Conservation (phyloP, 2,888 invertebrate species). For the Branchellion lobata region DNA sequence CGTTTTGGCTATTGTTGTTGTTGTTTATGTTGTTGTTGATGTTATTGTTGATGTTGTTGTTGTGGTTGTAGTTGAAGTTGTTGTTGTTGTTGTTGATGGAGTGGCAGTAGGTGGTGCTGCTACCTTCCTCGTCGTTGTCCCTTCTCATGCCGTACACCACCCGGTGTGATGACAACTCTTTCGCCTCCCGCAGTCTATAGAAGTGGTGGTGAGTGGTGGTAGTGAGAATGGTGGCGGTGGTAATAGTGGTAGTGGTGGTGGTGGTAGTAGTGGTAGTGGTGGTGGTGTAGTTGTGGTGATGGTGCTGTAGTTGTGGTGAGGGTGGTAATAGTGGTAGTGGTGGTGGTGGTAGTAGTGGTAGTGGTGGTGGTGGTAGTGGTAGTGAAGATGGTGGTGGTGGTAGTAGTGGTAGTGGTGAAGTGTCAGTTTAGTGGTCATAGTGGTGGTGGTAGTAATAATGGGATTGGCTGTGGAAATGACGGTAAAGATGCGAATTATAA, state of each 20-base stretch:
- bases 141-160: constrained; percentile 23
- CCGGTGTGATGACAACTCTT: constrained; percentile 33
- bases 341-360: too few species aligned
- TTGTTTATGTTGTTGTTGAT: neutral
- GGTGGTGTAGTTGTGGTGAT: too few species aligned
- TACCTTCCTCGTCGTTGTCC: constrained; percentile 26
- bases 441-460: too few species aligned
- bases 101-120: constrained; percentile 38
- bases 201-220: neutral
- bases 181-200: constrained; percentile 27
- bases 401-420: too few species aligned
- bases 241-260: constrained; percentile 10
- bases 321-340: too few species aligned
- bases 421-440: too few species aligned
- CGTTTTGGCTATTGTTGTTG: neutral
- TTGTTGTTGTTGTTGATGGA: neutral
- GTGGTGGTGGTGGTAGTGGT: too few species aligned
- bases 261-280: constrained; percentile 14
- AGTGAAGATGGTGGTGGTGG: too few species aligned
- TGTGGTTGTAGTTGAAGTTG: neutral
- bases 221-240: neutral
- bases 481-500: too few species aligned
- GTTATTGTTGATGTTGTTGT: neutral
- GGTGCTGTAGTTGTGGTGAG: too few species aligned
- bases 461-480: too few species aligned